Evolutionary conservation across 1,140 invertebrate species (phyloP), one percentile per base, ranked within the genome.

Genomic region (Neocloeon triangulifer): DNA sequence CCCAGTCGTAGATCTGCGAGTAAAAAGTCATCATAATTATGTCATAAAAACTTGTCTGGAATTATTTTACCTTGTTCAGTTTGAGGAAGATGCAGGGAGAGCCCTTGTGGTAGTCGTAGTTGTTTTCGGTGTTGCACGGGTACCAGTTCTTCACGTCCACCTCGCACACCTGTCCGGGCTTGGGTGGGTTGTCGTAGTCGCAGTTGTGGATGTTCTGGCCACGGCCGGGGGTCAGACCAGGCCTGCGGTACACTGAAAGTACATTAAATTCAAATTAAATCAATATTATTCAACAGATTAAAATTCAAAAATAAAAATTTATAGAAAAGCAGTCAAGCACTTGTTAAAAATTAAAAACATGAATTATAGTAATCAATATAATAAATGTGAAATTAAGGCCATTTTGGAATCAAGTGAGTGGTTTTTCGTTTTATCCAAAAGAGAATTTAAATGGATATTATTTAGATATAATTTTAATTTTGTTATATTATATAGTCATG

Each of bases 61-160:
- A 8, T 23, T 8, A 8, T 23, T 51, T 53, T 43, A 76, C 72
- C 60, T 76, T 79, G 43, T 84, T 84, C 25, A 85, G 56, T 48
- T 84, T 85, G 34, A 84, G 62, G 53, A 81, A 73, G 45, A 84
- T 68, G 46, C 78, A 84, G 9, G 79, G 80, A 10, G 71, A 65
- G 12, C 67, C 73, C 40, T 67, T 59, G 44, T 69, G 63, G 50
- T 70, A 81, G 31, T 71, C 73, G 52, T 69, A 82, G 27, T 68
- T 56, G 40, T 72, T 66, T 45, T 68, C 64, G 31, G 60, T 49
- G 34, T 63, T 66, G 49, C 77, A 84, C 0, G 66, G 63, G 14
- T 53, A 49, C 56, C 63, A 68, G 5, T 55, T 47, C 25, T 61
- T 61, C 6, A 73, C 60, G 45, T 75, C 65, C 25, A 80, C 69